Evolutionary conservation across 2,888 invertebrate genomes (phyloP), one percentile per base, ranked within the genome.

Genomic region (Lasioglossum figueresi): DNA sequence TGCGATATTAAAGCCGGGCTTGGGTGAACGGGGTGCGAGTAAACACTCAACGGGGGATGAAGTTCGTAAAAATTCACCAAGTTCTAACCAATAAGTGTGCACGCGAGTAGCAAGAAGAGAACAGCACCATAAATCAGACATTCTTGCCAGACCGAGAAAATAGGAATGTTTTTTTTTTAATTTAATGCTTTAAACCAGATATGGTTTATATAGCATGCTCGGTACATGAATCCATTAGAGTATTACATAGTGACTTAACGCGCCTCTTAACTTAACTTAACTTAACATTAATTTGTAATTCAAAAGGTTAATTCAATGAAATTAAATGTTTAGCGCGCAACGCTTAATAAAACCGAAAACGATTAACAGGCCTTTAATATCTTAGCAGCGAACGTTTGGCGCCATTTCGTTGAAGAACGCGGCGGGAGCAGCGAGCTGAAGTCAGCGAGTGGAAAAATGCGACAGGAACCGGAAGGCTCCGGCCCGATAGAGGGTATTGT

Each of bases 401-500:
- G 31, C 0, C 5, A 16, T 63, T 63, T 16, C 31, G 16, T 27
- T 27, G 27, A 31, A 23, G 14, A 63, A 2, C 63, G 27, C 37
- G 37, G 37, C 23, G 37, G n/a, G n/a, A 4, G 1, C n/a, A 56
- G 12, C n/a, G 12, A n/a, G 34, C 31, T 1, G 68, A 34, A 37
- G 23, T 0, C 68, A 34, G 10, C 4, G 37, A 37, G 19, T 68
- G 19, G 34, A 12, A 68, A 68, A 68, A 37, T 23, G n/a, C 52
- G 74, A 37, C 52, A 19, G 74, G 74, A 74, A 56, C 45, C 74
- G 52, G 74, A 74, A 74, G 37, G 74, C 52, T 74, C n/a, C 14
- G 74, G 52, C 74, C 37, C 74, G 56, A 74, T 74, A 27, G 45
- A 56, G 63, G 37, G 43, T 40, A 79, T 70, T 74, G 79, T 79